Conservation (phyloP, 2,113 vertebrate genomes). For the Haemorhous mexicanus region DNA sequence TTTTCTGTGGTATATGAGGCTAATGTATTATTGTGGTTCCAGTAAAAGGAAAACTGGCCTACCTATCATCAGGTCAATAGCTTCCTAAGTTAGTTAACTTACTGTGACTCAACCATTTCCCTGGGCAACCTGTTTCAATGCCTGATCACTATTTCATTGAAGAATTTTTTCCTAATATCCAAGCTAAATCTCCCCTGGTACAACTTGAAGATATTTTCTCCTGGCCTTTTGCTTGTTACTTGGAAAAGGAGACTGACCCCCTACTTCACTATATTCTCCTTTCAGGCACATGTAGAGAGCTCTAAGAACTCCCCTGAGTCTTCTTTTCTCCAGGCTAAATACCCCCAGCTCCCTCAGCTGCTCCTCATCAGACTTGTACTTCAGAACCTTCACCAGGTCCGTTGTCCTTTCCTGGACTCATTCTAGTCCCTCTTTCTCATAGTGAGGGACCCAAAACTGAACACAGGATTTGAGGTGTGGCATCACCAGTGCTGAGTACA, state of each 20-base stretch:
- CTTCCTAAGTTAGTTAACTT: not conserved
- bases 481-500: not conserved
- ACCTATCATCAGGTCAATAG: not conserved
- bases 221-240: not conserved
- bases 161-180: not conserved
- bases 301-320: not conserved
- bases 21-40: not conserved
- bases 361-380: not conserved
- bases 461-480: not conserved
- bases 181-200: not conserved
- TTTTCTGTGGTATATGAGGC: not conserved
- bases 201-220: not conserved
- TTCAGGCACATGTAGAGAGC: not conserved
- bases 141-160: not conserved
- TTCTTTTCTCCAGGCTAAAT: not conserved
- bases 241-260: not conserved
- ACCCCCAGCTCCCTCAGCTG: not conserved
- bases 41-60: not conserved
- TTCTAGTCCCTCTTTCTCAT: not conserved
- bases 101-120: not conserved
- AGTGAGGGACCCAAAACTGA: not conserved
- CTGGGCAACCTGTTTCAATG: not conserved
- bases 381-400: not conserved
- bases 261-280: not conserved
- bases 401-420: accelerated